Percentiles rank a stretch among this genome's conserved stretches.
Evolutionary conservation across 1,140 invertebrate species (phyloP).

Genomic region (Ganaspis sp.): DNA sequence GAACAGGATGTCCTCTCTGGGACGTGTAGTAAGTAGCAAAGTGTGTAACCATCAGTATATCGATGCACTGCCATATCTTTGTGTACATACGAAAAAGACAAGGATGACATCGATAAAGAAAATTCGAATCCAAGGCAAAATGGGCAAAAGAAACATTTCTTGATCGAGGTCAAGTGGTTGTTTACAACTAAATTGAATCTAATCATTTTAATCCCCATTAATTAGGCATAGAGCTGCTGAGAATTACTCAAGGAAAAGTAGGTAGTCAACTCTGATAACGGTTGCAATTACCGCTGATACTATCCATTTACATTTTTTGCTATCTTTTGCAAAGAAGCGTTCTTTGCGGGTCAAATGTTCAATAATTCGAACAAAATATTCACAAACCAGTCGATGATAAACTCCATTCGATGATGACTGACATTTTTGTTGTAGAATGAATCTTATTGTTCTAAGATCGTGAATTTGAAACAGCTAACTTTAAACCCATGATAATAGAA

Average conservation of each 20-base stretch:
- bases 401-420: no score
- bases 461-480: no score
- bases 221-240: background rate
- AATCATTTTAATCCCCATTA: background rate
- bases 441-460: no score
- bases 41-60: background rate
- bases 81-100: background rate
- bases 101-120: background rate
- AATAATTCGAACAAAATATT: no score
- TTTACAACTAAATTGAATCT: conserved; percentile 9
- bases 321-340: no score
- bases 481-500: no score
- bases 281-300: no score
- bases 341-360: no score
- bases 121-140: background rate
- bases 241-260: background rate
- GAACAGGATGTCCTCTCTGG: conserved; percentile 18
- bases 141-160: background rate
- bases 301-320: no score
- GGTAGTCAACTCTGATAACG: background rate
- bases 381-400: no score
- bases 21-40: conserved; percentile 11
- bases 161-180: conserved; percentile 19
- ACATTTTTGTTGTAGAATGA: no score
- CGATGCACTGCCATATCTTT: conserved; percentile 21